Conservation (phyloP, 1,140 invertebrate species). For the Andricus grossulariae region DNA sequence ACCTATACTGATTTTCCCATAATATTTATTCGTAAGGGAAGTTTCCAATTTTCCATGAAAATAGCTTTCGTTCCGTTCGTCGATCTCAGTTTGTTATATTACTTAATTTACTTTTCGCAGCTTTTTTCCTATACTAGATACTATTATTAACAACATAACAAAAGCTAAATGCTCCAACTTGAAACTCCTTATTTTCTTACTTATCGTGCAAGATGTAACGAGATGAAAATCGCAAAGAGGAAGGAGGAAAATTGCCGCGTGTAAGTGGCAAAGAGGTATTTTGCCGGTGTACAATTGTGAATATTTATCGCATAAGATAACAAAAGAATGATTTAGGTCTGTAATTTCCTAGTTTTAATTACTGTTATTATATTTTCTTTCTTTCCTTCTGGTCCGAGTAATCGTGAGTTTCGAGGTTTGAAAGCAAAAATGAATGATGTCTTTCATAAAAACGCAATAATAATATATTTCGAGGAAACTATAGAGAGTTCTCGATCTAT, state of each 20-base stretch:
- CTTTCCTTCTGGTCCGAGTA: not conserved
- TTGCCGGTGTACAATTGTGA: constrained; percentile 20
- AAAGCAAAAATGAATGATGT: not conserved
- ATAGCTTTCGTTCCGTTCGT: too few relatives aligned
- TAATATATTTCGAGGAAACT: too few relatives aligned
- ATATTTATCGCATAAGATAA: constrained; percentile 40
- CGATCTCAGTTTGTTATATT: too few relatives aligned
- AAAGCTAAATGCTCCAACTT: not conserved
- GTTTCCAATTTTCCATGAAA: too few relatives aligned
- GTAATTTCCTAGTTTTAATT: constrained; percentile 19
- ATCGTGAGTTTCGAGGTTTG: not conserved
- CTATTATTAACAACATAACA: not conserved
- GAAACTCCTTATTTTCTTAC: not conserved
- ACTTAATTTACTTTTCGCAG: too few relatives aligned
- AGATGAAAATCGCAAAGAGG: constrained; percentile 37
- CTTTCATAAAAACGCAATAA: too few relatives aligned
- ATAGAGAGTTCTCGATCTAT: too few relatives aligned
- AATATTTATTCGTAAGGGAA: too few relatives aligned
- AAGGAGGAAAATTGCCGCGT: constrained; percentile 50
- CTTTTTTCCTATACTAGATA: too few relatives aligned
- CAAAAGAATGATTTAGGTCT: constrained; percentile 19
- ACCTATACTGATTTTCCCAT: too few relatives aligned
- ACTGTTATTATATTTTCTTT: constrained; percentile 6
- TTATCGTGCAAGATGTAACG: constrained; percentile 13
- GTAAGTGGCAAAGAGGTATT: constrained; percentile 44